Evolutionary conservation across 2,797 vertebrate genomes (phyloP), one percentile per base, ranked within the genome.

Genomic region (Psittacula echo): DNA sequence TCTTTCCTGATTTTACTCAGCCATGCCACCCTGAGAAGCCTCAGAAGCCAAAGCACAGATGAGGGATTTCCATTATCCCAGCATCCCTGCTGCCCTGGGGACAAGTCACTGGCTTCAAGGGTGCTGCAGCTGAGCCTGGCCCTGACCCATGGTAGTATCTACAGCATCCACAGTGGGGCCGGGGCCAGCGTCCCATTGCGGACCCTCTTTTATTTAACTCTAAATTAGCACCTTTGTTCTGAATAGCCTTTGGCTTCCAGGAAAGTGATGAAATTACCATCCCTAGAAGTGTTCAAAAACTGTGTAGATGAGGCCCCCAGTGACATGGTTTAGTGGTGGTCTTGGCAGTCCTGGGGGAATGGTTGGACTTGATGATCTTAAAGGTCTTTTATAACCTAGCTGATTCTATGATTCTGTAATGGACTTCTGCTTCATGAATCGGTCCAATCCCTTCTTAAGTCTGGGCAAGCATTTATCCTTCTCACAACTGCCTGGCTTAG

Each of bases 31-130:
- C 27, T 62, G 20, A 21, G 20, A 54, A n/a, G 32, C 29, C 4
- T 1, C 10, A 51, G 71, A 56, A 85, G 41, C 20, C 0, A 0
- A 84, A 77, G 58, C 1, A 2, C 41, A 0, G 0, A 5, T 12
- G 34, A 53, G 8, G 42, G 16, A 10, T 85, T 76, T 42, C 67
- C 74, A 61, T 10, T 15, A 56, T 20, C 13, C 26, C 66, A 47
- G 8, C 34, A 60, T 11, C 30, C 13, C 32, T 24, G 45, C n/a
- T 19, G 11, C 73, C 27, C 27, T 22, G 7, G 17, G 11, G 15
- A 23, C 2, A 1, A 87, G 53, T 22, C 20, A 56, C 32, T n/a
- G 53, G 53, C 53, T 56, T 20, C 53, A 56, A 20, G 32, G 32
- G 32, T 56, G 53, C 32, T 22, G 20, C 32, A 56, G 32, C 13